Conservation (phyloP, 2,113 vertebrate genomes). For the Plotosus lineatus region DNA sequence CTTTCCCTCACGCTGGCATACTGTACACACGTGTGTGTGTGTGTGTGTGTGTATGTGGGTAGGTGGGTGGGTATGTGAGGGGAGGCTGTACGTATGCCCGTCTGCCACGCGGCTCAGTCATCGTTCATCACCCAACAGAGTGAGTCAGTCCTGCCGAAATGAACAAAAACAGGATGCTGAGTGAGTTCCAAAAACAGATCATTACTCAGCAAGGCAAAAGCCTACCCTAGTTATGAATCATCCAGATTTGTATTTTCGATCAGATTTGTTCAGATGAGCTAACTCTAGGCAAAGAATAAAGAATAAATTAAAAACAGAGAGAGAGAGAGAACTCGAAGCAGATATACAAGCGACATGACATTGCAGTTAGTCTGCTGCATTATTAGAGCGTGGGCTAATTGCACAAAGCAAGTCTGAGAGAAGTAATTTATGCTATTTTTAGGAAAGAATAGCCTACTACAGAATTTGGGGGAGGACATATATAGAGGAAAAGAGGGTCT, state of each 20-base stretch:
- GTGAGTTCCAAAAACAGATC: conserved; percentile 44
- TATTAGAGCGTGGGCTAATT: conserved; percentile 20
- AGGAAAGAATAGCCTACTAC: conserved; percentile 12
- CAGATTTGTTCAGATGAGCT: conserved; percentile 9
- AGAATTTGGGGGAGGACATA: conserved; percentile 18
- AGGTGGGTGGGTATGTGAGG: conserved; percentile 3
- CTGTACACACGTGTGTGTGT: background rate
- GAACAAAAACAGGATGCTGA: conserved; percentile 51
- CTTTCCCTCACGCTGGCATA: background rate
- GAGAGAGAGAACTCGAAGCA: background rate
- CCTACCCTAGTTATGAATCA: conserved; percentile 47
- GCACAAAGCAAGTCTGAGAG: conserved; percentile 6
- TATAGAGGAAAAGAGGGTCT: background rate
- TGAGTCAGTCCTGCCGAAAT: conserved; percentile 35
- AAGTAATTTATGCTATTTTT: conserved; percentile 25
- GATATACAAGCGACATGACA: background rate
- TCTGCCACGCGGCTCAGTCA: conserved; percentile 21
- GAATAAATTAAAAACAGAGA: background rate
- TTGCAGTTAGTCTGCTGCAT: background rate
- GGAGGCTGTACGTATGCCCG: conserved; percentile 13
- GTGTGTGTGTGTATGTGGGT: conserved; percentile 7
- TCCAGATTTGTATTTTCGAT: conserved; percentile 37
- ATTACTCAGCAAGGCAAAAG: conserved; percentile 42
- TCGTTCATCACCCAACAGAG: conserved; percentile 37
- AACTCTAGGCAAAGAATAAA: too few species aligned